Evolutionary conservation across 1,140 invertebrate genomes (phyloP), one percentile per base, ranked within the genome.

Genomic region (Scaptomyza hsui): DNA sequence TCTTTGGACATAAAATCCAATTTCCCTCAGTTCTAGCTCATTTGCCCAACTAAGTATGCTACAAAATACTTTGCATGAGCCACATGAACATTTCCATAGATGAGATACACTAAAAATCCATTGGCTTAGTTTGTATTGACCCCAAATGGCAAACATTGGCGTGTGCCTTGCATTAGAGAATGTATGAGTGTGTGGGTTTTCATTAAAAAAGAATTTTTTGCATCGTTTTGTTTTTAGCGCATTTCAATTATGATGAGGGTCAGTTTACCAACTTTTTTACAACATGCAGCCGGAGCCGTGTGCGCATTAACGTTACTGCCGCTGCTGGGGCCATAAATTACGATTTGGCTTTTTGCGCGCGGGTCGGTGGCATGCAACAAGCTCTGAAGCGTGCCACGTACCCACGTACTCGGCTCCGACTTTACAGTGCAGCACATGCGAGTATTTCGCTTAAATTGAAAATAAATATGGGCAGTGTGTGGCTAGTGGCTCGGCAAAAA

Each of bases 241-340:
- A 59, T 80, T 86, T 86, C 72, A 86, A 86, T 85, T 85, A 86
- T 85, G 81, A 85, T 74, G 63, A 85, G 80, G 80, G 80, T 85
- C 78, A 61, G 52, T 63, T 71, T 74, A 41, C 35, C 60, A 65
- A 65, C 49, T 77, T 80, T 77, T 65, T 75, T 70, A 49, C 47
- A 48, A 60, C 63, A 53, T 60, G 32, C 41, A 60, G 9, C 53
- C 42, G 18, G 13, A 47, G 16, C n/a, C 63, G 10, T 49, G 13
- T 49, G 57, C 42, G 77, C 57, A 86, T 86, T 88, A 86, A 86
- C 65, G 88, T 81, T 81, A 81, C 70, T 81, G 61, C 61, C 53
- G 56, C 55, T 52, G 69, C 39, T 49, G 67, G 64, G 61, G 56
- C 70, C 64, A 85, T 85, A 85, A 85, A 85, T 85, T 85, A 77